Evolutionary conservation across 2,888 invertebrate species (phyloP), one percentile per base, ranked within the genome.

Genomic region (Petrolisthes cinctipes): DNA sequence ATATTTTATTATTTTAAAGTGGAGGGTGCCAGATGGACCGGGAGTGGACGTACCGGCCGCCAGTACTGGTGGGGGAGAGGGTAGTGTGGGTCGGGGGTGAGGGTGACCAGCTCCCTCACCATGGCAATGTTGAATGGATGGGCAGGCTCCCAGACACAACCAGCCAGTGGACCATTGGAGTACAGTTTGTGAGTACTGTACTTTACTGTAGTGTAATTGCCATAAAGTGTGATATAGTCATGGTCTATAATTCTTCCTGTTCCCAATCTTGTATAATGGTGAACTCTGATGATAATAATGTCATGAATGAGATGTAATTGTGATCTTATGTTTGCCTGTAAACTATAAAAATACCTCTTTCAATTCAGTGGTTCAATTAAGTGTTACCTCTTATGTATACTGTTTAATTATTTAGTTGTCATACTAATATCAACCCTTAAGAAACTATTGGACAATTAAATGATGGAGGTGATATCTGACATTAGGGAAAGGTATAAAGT

Each of bases 21-120:
- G 4, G 61, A 84, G 84, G 78, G 54, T 20, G 53, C 57, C 73
- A 86, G 75, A 86, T 86, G 86, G 82, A 86, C 20, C 82, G 82
- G 76, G 86, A 86, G 78, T 86, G 86, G 86, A 86, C 82, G n/a
- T 83, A 86, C 68, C 82, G 86, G 37, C 86, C 86, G 37, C 83
- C 86, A 14, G 82, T 86, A 54, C 68, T 86, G 53, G 86, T 86
- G 71, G 86, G 86, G 71, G 86, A 86, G 86, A 76, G 86, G 6
- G 83, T 86, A 11, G 86, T 86, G 82, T 86, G 86, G 86, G 82
- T 86, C 17, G 86, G 86, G 6, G 56, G 61, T 37, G 83, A 81
- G 14, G 51, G 56, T 7, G 82, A 79, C 54, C 76, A 81, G 17
- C 66, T 68, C 6, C 86, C 86, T 14, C 86, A 86, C 71, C 81